Percentiles rank a stretch among this genome's conserved stretches.
Conservation (phyloP, 1,140 invertebrate species). For the Leptinotarsa undecemlineata region DNA sequence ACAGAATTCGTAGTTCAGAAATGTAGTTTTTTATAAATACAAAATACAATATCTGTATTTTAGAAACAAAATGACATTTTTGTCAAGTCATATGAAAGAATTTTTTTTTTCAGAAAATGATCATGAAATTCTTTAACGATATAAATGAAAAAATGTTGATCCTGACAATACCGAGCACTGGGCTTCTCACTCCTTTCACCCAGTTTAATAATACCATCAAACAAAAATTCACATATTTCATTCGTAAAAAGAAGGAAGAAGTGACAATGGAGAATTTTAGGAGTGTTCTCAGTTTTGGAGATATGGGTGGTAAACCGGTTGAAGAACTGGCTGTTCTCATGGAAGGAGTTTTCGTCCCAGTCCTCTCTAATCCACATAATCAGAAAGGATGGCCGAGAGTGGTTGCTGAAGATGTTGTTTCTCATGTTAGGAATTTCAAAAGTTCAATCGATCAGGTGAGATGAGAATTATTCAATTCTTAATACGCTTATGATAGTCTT, state of each 20-base stretch:
- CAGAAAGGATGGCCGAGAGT: conserved; percentile 75
- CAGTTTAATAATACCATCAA: conserved; percentile 51
- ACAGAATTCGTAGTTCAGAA: neutral
- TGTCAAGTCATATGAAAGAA: neutral
- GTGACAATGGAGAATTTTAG: conserved; percentile 65
- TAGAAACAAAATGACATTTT: too few species aligned
- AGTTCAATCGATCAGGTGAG: conserved; percentile 74
- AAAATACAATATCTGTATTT: too few species aligned
- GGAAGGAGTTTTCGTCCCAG: conserved; percentile 76
- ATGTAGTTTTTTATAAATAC: neutral
- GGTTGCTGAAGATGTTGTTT: conserved; percentile 73
- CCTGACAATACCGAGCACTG: conserved; percentile 59
- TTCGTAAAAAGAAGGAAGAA: conserved; percentile 61
- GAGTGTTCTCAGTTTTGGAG: conserved; percentile 72
- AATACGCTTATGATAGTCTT: too few species aligned
- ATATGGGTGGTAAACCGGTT: conserved; percentile 76
- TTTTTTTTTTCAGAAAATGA: conserved; percentile 57
- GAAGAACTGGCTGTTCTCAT: conserved; percentile 78
- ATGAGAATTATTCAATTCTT: neutral
- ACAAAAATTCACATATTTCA: conserved; percentile 70
- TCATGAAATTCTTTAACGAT: conserved; percentile 67
- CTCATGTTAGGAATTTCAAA: conserved; percentile 74
- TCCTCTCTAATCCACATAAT: conserved; percentile 72
- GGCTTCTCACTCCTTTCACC: conserved; percentile 54
- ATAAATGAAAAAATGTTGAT: conserved; percentile 60